Base-by-base conservation (phyloP, 2,888 invertebrate genomes). In the Cyaniris semiargus region DNA sequence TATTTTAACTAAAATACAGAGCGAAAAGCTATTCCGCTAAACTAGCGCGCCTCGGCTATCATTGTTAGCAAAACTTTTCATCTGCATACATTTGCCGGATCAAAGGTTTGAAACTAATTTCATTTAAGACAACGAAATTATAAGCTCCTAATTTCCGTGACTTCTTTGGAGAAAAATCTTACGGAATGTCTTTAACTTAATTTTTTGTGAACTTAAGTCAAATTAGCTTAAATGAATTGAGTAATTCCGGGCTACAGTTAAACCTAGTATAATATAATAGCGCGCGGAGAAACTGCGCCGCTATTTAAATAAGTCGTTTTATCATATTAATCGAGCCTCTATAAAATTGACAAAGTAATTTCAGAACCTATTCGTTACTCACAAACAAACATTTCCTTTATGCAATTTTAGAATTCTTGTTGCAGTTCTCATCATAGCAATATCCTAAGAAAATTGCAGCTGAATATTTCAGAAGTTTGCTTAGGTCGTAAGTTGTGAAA, bases 61-160 rank as follows among this genome's bases (percentile, higher is more conserved):
- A 60, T 60, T 23, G 23, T 23, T 60, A 60, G 60, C 23, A 5
- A 60, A 60, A 60, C 23, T 27, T 60, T 23, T 60, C 23, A 60
- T 60, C 23, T 60, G 23, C 60, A 23, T 60, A 60, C 60, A 60
- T 60, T 60, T 60, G 60, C 23, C 60, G 23, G 60, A 23, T 60
- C 60, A 60, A 23, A 60, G 13, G 60, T 23, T 21, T 60, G 8
- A 1, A 60, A 60, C 13, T 23, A 23, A 60, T 60, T 60, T 60
- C 10, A 60, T 60, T 60, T 60, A 10, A 10, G 21, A 7, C 58
- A 21, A n/a, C 58, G 6, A 58, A 58, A 58, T 21, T 8, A 21
- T 8, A 58, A 58, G n/a, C 0, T n/a, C n/a, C 5, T 5, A 6
- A 10, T 21, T 58, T 58, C 1, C 18, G 5, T 18, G 7, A 1